phyloP scores from a whole-genome alignment of 2,113 vertebrate genomes.

The Centropristis striata region DNA sequence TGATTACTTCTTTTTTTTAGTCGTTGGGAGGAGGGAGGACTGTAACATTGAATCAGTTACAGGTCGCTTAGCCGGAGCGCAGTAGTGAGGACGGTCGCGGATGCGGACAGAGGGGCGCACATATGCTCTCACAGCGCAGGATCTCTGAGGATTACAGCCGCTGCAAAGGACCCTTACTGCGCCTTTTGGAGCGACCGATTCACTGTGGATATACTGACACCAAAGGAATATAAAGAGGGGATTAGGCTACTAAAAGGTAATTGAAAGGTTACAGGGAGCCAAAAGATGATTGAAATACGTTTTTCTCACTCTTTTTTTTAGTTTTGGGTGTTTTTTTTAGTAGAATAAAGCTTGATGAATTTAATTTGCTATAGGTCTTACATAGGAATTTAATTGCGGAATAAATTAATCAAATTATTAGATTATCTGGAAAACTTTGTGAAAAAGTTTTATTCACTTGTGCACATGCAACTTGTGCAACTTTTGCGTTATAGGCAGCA shows the following conservation, averaged over 20 bases:
- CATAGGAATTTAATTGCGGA: constrained; percentile 10
- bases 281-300: constrained; percentile 3
- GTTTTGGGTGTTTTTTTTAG: constrained; percentile 9
- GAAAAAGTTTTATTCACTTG: constrained; percentile 5
- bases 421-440: constrained; percentile 9
- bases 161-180: constrained; percentile 72
- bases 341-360: background rate
- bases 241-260: constrained; percentile 80
- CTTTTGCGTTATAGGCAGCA: constrained; percentile 17
- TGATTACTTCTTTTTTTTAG: constrained; percentile 82
- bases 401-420: constrained; percentile 35
- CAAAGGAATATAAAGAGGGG: constrained; percentile 77
- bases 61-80: constrained; percentile 88
- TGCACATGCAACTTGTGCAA: background rate
- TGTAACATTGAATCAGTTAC: constrained; percentile 96
- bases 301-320: background rate
- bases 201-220: constrained; percentile 79
- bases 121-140: constrained; percentile 81
- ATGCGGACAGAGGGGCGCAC: constrained; percentile 84
- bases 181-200: constrained; percentile 71
- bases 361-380: background rate
- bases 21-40: constrained; percentile 89
- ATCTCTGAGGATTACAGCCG: constrained; percentile 82
- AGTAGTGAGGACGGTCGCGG: constrained; percentile 85
- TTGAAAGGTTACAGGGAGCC: constrained; percentile 42